Base-by-base conservation (phyloP, 2,888 invertebrate genomes). In the Salpingus planirostris region DNA sequence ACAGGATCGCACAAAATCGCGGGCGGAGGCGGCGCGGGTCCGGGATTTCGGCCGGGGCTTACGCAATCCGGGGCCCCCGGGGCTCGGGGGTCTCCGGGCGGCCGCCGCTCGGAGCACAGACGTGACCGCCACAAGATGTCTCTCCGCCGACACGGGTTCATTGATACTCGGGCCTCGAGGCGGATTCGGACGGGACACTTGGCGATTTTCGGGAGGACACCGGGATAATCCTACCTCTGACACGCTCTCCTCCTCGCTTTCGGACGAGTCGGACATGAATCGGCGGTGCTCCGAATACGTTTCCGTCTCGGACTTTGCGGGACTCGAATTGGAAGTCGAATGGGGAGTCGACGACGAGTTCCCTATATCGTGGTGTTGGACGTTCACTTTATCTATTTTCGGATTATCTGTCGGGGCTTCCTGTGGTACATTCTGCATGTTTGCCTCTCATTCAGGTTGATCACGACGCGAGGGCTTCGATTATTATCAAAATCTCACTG, bases 241-340 rank as follows among this genome's bases (percentile, higher is more conserved):
- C 66, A 88, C 88, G 70, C 91, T 91, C 68, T 91, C 92, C 71
- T 91, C 91, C 68, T 92, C 92, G 68, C 90, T 91, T 74, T 89
- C 91, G 60, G 91, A 91, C 67, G 90, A 80, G 74, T 90, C 90
- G 69, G 87, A 84, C 75, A 88, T 87, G 76, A 80, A 86, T 73
- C 84, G 83, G 64, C 83, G 81, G 66, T 82, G 85, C 65, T 84
- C 85, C 63, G 81, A 80, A 73, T 79, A 82, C 66, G 85, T 86
- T 74, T 87, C 87, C 65, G 84, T 85, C 73, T 83, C 83, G 64
- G 86, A 81, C 73, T 81, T 81, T 65, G 79, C 78, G 67, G 81
- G 81, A 73, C 80, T 82, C 65, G 80, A 80, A 73, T 79, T 79
- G 68, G 78, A 80, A 35, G 58, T 60, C 69, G 83, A 84, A 70